Evolutionary conservation across 2,113 vertebrate species (phyloP).

Genomic region (Alligator mississippiensis): DNA sequence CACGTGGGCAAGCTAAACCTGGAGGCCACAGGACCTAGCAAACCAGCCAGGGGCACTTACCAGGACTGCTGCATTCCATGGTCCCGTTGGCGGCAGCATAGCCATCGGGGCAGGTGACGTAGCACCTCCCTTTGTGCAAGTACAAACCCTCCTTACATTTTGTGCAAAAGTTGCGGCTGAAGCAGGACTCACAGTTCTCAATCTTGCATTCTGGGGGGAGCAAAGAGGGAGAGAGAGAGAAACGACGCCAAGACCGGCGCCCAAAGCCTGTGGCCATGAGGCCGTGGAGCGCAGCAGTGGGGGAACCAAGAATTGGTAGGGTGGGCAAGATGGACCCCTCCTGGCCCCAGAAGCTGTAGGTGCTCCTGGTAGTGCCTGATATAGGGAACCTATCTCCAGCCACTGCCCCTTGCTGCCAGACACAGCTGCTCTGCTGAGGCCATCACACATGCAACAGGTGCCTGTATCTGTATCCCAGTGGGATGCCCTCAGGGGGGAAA

Average conservation of each 20-base stretch:
- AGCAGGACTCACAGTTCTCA: constrained; percentile 97
- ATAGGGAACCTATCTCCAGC: neutral
- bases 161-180: constrained; percentile 98
- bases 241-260: no score
- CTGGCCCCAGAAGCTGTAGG: neutral
- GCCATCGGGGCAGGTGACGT: constrained; percentile 89
- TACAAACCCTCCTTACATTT: constrained; percentile 97
- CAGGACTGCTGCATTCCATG: constrained; percentile 91
- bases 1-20: neutral
- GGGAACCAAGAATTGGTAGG: neutral
- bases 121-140: constrained; percentile 95
- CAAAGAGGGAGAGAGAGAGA: neutral
- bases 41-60: constrained; percentile 77
- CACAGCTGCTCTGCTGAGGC: neutral
- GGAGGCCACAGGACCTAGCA: accelerated
- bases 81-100: constrained; percentile 87
- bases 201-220: constrained; percentile 93
- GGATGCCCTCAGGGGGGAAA: no score
- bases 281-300: no score
- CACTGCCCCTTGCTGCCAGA: neutral
- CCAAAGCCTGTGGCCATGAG: no score
- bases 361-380: no score
- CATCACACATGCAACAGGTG: neutral
- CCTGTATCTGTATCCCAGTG: neutral
- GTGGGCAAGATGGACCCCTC: neutral